Percentiles rank a stretch among this genome's conserved stretches.
Conservation (phyloP, 1,140 invertebrate genomes). For the Venturia canescens region DNA sequence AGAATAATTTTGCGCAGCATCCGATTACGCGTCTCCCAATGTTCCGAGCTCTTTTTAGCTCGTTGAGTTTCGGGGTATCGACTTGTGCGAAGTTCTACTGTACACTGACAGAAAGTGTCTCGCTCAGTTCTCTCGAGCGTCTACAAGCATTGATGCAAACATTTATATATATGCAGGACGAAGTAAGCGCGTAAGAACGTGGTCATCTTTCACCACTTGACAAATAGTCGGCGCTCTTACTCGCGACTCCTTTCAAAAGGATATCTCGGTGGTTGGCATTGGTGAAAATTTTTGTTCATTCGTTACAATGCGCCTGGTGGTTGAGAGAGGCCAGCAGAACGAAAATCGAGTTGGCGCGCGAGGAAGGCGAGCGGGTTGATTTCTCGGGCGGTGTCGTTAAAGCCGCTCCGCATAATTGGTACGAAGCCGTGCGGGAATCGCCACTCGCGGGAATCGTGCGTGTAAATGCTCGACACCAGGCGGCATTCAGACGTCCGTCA, state of each 20-base stretch:
- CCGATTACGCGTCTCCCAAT: too few relatives aligned
- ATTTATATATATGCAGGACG: background rate
- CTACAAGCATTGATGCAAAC: background rate
- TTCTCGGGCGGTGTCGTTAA: conserved; percentile 19
- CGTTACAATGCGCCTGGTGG: background rate
- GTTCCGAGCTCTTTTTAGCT: too few relatives aligned
- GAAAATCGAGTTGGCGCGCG: background rate
- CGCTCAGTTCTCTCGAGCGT: background rate
- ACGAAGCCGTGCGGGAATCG: background rate
- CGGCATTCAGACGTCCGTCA: conserved; percentile 42
- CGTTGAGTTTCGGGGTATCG: too few relatives aligned
- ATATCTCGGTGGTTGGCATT: conserved; percentile 11
- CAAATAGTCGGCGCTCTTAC: conserved; percentile 32
- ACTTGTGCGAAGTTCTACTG: background rate
- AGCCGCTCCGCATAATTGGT: conserved; percentile 34
- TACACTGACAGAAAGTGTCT: background rate
- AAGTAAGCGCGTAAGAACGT: background rate
- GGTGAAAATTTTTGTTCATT: conserved; percentile 20
- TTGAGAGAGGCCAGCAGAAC: background rate
- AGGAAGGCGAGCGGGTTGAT: background rate
- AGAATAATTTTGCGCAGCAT: too few relatives aligned
- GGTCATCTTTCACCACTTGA: conserved; percentile 42
- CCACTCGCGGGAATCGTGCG: conserved; percentile 25
- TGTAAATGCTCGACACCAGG: conserved; percentile 39
- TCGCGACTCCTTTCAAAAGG: conserved; percentile 15